A percentile compares a stretch with the other conserved stretches of the same genome.
Conservation (phyloP, 2,888 invertebrate genomes). For the Oscheius sp. region DNA sequence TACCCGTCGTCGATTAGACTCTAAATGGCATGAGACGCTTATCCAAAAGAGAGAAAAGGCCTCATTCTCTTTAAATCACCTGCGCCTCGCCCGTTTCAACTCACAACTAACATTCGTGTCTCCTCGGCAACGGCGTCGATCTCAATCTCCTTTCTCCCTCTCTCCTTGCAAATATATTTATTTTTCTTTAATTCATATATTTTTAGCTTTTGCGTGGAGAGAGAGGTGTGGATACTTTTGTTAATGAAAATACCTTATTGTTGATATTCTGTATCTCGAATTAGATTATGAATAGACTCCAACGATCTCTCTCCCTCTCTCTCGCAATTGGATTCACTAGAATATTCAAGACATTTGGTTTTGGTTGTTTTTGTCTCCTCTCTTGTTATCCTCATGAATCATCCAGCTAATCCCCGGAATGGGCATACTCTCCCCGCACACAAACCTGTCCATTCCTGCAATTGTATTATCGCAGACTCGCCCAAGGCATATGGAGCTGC, state of each 20-base stretch:
- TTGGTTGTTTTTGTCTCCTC: too few species aligned
- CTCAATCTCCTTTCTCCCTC: conserved; percentile 11
- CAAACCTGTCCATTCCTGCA: conserved; percentile 20
- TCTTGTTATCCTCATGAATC: not conserved
- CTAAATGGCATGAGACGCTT: not conserved
- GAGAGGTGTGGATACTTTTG: not conserved
- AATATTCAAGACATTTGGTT: too few species aligned
- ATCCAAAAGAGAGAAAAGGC: not conserved
- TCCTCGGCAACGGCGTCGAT: conserved; percentile 25
- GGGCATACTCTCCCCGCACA: conserved; percentile 7
- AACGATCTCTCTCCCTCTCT: too few species aligned
- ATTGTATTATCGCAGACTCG: conserved; percentile 15
- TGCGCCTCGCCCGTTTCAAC: not conserved
- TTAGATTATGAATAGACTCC: too few species aligned
- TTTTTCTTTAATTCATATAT: too few species aligned
- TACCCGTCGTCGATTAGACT: not conserved
- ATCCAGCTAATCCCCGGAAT: not conserved
- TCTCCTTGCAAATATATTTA: not conserved
- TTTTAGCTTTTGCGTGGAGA: not conserved
- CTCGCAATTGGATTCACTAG: too few species aligned
- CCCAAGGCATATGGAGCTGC: not conserved
- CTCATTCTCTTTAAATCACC: not conserved
- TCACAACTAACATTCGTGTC: conserved; percentile 11
- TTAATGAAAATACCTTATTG: too few species aligned
- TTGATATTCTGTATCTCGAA: not conserved